phyloP scores from a whole-genome alignment of 2,113 vertebrate genomes.

The Ctenomys sociabilis region DNA sequence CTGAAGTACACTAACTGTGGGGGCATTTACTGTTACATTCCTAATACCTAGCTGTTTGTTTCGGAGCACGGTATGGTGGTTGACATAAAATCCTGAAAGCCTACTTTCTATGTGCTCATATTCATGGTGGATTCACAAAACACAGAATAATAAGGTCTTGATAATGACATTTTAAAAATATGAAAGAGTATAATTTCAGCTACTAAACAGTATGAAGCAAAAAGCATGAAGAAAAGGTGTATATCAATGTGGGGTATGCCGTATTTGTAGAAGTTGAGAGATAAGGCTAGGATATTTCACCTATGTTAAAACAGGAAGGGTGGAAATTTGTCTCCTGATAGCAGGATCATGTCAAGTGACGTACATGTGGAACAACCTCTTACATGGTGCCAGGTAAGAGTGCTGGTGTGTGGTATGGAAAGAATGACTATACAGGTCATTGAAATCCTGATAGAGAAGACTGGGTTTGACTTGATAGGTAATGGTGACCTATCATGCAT shows the following conservation, averaged over 20 bases:
- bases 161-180: neutral
- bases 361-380: too few species aligned
- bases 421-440: conserved; percentile 15
- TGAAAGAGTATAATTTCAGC: neutral
- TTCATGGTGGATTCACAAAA: too few species aligned
- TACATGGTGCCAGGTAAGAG: conserved; percentile 5
- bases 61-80: neutral
- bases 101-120: too few species aligned
- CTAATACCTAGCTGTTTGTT: neutral
- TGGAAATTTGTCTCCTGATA: neutral
- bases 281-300: neutral
- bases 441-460: conserved; percentile 38
- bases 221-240: neutral
- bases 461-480: neutral
- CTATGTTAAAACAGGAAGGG: neutral
- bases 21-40: too few species aligned
- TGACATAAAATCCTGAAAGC: too few species aligned
- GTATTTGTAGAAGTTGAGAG: conserved; percentile 17
- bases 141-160: neutral
- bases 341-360: neutral
- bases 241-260: neutral
- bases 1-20: too few species aligned
- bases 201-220: neutral
- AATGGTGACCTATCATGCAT: conserved; percentile 17
- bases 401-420: neutral